Evolutionary conservation across 2,113 vertebrate genomes (phyloP), one percentile per base, ranked within the genome.

Genomic region (Hystrix brachyura): DNA sequence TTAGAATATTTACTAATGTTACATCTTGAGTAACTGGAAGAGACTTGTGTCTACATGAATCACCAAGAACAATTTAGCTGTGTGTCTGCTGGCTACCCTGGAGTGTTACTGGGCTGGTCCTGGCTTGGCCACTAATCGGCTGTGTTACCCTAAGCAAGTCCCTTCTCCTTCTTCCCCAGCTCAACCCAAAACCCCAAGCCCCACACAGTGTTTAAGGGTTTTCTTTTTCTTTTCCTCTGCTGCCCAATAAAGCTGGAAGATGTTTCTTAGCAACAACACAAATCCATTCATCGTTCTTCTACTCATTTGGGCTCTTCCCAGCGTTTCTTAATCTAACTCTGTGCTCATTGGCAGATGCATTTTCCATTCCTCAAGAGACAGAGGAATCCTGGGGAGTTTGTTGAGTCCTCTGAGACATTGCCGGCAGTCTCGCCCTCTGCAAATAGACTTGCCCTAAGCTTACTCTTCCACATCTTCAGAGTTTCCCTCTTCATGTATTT

Each of bases 31-130:
- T 74, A 51, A 48, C 34, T 67, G 18, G 25, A n/a, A 79, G 48
- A 53, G 51, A 11, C 29, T 43, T 17, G 17, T 55, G 38, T 5
- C n/a, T 72, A 10, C 4, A 59, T 19, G 27, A 74, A 81, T 14
- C 15, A 6, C 6, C 25, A 67, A 17, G 27, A 14, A 72, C 12
- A 10, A 1, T 18, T 65, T 21, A 60, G 3, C 27, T 14, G 17
- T 27, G 65, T 13, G 2, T 82, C n/a, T 55, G 4, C 0, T 43
- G 7, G 46, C 64, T 60, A 10, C 64, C 23, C 17, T 7, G 38
- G 23, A 60, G 1, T 10, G 1, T n/a, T 11, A 15, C 8, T 3
- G 5, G 55, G 21, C 7, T 34, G 55, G 0, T 0, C 0, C n/a
- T 69, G 53, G 11, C 25, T 72, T 34, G 53, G 7, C 13, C 1